phyloP scores from a whole-genome alignment of 2,797 vertebrate genomes.

The Sus cebifrons region DNA sequence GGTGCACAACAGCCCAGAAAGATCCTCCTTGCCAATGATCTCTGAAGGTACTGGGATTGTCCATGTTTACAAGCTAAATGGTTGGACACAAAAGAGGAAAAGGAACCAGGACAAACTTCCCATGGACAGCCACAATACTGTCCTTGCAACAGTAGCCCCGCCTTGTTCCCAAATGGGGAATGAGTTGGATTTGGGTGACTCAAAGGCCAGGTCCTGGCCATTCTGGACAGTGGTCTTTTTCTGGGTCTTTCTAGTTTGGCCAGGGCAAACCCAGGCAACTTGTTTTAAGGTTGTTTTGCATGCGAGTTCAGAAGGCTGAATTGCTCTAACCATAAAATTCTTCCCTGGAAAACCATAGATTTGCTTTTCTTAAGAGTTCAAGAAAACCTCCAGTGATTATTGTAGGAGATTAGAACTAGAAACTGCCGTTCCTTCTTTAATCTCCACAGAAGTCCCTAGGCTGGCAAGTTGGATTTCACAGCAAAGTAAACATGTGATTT shows the following conservation, averaged over 20 bases:
- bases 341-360: constrained; percentile 74
- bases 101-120: not conserved
- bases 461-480: constrained; percentile 72
- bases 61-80: not conserved
- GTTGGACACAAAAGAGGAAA: not conserved
- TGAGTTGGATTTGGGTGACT: not conserved
- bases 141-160: not conserved
- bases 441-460: constrained; percentile 65
- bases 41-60: not conserved
- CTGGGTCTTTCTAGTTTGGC: constrained; percentile 32
- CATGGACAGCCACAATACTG: not conserved
- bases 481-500: constrained; percentile 70
- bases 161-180: not conserved
- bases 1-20: not conserved
- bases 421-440: constrained; percentile 83
- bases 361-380: constrained; percentile 82
- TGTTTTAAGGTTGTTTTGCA: constrained; percentile 48
- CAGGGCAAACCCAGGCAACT: not conserved
- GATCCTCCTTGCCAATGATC: not conserved
- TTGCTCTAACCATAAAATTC: constrained; percentile 77
- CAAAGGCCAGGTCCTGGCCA: not conserved
- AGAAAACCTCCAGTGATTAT: constrained; percentile 77
- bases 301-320: constrained; percentile 60
- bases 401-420: constrained; percentile 81
- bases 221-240: not conserved